phyloP scores from a whole-genome alignment of 2,888 invertebrate genomes.

The Sesamia inferens region DNA sequence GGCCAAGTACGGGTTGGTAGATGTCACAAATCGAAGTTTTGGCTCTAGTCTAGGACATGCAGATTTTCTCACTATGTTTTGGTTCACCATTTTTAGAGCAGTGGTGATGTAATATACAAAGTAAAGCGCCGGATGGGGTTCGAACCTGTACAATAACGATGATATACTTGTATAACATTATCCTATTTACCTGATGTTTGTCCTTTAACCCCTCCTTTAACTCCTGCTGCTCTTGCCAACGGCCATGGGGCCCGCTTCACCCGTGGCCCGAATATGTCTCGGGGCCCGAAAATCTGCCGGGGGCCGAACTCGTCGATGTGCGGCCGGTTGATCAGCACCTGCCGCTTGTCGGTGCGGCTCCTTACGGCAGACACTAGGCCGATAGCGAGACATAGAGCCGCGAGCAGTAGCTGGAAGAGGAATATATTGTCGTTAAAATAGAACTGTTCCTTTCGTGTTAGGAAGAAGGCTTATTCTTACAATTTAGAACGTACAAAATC shows the following conservation, averaged over 20 bases:
- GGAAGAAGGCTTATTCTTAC: neutral
- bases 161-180: too few species aligned
- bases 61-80: too few species aligned
- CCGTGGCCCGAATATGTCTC: constrained; percentile 27
- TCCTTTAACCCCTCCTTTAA: constrained; percentile 23
- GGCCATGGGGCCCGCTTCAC: constrained; percentile 39
- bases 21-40: too few species aligned
- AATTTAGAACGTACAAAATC: too few species aligned
- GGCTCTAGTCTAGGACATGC: too few species aligned
- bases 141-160: too few species aligned
- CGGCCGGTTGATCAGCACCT: constrained; percentile 64
- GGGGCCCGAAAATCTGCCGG: neutral
- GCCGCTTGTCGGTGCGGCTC: constrained; percentile 50
- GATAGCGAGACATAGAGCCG: constrained; percentile 33
- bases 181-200: constrained; percentile 13
- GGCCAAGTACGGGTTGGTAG: too few species aligned
- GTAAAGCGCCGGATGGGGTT: too few species aligned
- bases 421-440: neutral
- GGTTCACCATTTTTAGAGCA: too few species aligned
- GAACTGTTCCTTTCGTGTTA: neutral
- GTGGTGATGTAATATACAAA: too few species aligned
- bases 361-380: constrained; percentile 59
- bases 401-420: constrained; percentile 44
- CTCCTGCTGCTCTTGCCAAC: constrained; percentile 18
- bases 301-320: constrained; percentile 45